Evolutionary conservation across 1,140 invertebrate species (phyloP).

Genomic region (Halesus radiatus): DNA sequence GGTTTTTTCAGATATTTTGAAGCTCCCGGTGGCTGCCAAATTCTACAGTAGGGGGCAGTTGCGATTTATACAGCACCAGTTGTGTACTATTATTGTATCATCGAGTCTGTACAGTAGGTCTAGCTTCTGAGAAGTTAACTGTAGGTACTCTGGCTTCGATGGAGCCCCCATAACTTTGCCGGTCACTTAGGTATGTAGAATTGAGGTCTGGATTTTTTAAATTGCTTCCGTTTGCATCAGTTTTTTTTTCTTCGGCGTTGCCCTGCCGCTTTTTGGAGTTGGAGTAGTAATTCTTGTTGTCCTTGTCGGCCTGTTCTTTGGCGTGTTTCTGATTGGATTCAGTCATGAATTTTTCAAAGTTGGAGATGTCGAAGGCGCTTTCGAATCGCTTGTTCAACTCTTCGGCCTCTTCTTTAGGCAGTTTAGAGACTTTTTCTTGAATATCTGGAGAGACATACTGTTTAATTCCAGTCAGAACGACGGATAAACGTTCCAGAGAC

Average conservation of each 20-base stretch:
- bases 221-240: not conserved
- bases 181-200: no score
- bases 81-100: no score
- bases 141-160: no score
- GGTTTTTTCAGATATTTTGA: no score
- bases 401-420: conserved; percentile 45
- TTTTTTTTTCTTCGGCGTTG: not conserved
- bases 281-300: conserved; percentile 1
- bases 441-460: conserved; percentile 38
- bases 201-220: not conserved
- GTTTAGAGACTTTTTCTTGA: not conserved
- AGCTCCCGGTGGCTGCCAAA: no score
- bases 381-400: conserved; percentile 54
- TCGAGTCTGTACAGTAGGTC: no score
- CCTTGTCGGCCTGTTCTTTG: not conserved
- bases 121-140: no score
- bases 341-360: conserved; percentile 53
- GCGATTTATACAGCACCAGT: no score
- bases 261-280: not conserved
- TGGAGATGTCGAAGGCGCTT: conserved; percentile 51
- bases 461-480: conserved; percentile 40
- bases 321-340: not conserved
- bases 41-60: no score
- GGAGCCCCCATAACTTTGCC: no score
- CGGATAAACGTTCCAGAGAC: conserved; percentile 36